phyloP scores from a whole-genome alignment of 2,113 vertebrate genomes.

The Alethe castanea region DNA sequence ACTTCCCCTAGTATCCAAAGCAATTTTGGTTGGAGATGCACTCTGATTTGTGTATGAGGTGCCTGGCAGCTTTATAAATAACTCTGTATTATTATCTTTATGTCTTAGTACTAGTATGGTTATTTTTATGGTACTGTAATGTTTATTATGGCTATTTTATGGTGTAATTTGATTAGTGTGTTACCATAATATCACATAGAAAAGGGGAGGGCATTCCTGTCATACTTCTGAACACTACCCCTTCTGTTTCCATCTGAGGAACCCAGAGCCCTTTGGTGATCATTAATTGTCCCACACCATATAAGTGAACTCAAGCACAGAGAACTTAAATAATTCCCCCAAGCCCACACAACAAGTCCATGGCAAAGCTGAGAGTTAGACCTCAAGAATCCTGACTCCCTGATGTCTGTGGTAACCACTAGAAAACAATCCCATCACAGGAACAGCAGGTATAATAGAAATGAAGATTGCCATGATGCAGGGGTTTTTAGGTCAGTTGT shows the following conservation, averaged over 20 bases:
- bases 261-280: constrained; percentile 55
- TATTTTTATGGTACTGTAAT: constrained; percentile 61
- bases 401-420: constrained; percentile 15
- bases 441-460: constrained; percentile 45
- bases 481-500: constrained; percentile 5
- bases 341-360: constrained; percentile 58
- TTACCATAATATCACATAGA: constrained; percentile 46
- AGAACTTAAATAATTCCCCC: constrained; percentile 47
- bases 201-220: constrained; percentile 53
- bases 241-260: constrained; percentile 53
- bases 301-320: constrained; percentile 47
- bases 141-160: constrained; percentile 61
- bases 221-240: constrained; percentile 47
- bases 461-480: constrained; percentile 13
- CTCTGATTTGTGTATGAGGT: constrained; percentile 10
- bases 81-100: constrained; percentile 51
- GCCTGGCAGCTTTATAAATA: constrained; percentile 53
- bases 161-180: constrained; percentile 55
- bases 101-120: constrained; percentile 48
- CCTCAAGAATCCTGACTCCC: constrained; percentile 7
- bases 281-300: constrained; percentile 62
- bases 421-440: constrained; percentile 9
- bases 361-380: constrained; percentile 27
- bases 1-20: background rate
- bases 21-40: constrained; percentile 8